These are phyloP conservation scores for Gorsachius magnificus DNA, from an alignment of 2,797 vertebrate genomes.

Conservation along the genomic window DNA sequence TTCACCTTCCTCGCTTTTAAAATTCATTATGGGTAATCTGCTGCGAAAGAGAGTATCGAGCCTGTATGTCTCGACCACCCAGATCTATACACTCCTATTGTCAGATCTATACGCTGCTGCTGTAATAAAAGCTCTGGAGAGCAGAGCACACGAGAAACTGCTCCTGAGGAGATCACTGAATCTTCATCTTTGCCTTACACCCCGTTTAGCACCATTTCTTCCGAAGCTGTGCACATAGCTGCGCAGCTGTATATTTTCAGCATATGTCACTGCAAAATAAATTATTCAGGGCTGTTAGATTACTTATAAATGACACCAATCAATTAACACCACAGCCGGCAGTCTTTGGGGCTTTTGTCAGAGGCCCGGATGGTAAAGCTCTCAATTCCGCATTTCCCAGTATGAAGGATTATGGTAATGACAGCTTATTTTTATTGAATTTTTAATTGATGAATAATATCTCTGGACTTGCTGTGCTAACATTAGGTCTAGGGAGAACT, in stretches of 20 bases:
- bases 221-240: background rate
- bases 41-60: background rate
- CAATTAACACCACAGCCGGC: slow-evolving; percentile 55
- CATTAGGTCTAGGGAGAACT: slow-evolving; percentile 18
- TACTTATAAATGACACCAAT: slow-evolving; percentile 72
- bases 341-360: slow-evolving; percentile 54
- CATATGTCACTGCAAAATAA: slow-evolving; percentile 68
- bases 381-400: slow-evolving; percentile 29
- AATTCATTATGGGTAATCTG: slow-evolving; percentile 14
- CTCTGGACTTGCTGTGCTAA: background rate
- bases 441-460: slow-evolving; percentile 54
- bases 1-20: background rate
- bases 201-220: background rate
- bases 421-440: slow-evolving; percentile 25
- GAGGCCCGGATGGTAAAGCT: slow-evolving; percentile 16
- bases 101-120: background rate
- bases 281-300: slow-evolving; percentile 73
- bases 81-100: background rate
- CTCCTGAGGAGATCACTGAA: slow-evolving; percentile 36
- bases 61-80: background rate
- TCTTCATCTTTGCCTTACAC: slow-evolving; percentile 29
- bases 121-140: background rate
- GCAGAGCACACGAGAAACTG: background rate
- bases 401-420: slow-evolving; percentile 51
- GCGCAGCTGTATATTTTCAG: slow-evolving; percentile 64